Percentiles rank a stretch among this genome's conserved stretches.
Evolutionary conservation across 2,797 vertebrate genomes (phyloP).

Genomic region (Amblyopsis hoosieri): DNA sequence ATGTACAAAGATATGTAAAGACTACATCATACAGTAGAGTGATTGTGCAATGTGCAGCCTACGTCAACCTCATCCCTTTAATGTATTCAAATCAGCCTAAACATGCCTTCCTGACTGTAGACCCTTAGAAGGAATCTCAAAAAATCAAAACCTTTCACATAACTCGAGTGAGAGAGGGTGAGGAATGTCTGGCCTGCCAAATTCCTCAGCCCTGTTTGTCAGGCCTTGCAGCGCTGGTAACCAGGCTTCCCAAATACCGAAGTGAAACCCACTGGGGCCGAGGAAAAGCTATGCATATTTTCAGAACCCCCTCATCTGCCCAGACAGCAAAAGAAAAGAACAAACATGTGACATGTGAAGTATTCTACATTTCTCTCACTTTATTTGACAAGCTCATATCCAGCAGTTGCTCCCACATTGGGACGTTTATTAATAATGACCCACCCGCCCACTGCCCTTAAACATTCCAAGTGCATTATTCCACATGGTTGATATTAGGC

Average conservation of each 20-base stretch:
- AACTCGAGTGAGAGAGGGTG: constrained; percentile 40
- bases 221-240: constrained; percentile 61
- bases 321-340: constrained; percentile 25
- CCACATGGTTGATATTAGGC: constrained; percentile 69
- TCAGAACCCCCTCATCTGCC: constrained; percentile 41
- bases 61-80: neutral
- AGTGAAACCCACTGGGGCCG: constrained; percentile 51
- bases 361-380: constrained; percentile 27
- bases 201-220: constrained; percentile 74
- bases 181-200: constrained; percentile 68
- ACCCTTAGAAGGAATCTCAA: constrained; percentile 64
- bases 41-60: too few species aligned
- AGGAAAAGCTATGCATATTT: constrained; percentile 51
- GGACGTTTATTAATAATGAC: constrained; percentile 38
- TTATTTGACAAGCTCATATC: constrained; percentile 43
- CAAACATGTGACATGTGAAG: constrained; percentile 1
- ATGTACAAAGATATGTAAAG: too few species aligned
- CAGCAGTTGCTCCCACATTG: constrained; percentile 37
- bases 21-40: too few species aligned
- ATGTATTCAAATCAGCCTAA: constrained; percentile 9
- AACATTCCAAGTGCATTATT: constrained; percentile 39
- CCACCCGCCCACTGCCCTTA: constrained; percentile 20
- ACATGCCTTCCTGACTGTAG: constrained; percentile 46
- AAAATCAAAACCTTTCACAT: constrained; percentile 61
- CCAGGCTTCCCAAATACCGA: constrained; percentile 64